Evolutionary conservation across 2,888 invertebrate genomes (phyloP), one percentile per base, ranked within the genome.

Genomic region (Acrobasis repandana): DNA sequence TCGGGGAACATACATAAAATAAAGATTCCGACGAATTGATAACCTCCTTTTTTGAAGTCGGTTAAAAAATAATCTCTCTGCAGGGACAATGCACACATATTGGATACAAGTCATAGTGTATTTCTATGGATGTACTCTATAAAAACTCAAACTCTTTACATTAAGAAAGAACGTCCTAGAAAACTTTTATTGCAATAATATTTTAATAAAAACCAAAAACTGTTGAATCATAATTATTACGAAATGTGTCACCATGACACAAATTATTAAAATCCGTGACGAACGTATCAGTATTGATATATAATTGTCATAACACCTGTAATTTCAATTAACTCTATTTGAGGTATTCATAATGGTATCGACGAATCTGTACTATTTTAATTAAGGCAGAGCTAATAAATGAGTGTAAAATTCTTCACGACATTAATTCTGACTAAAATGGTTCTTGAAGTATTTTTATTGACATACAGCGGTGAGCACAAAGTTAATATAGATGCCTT

Each of bases 391-490:
- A 57, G 16, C 34, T 48, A 63, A 62, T 58, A 58, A 61, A 49
- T 61, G 52, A 54, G 57, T 64, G 67, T 66, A 58, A 69, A 70
- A 69, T 64, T 67, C 71, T 66, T 63, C 61, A 68, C 67, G 67
- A 71, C 14, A 20, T 28, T 20, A 43, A 75, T 6, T 70, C 67
- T 71, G 63, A 65, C 72, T 70, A 71, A 43, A 77, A 76, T 81
- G 74, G 72, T 72, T 72, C 63, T 65, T 67, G 60, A 72, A 72
- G 75, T 77, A 77, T 80, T 80, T 82, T 78, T 81, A 78, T 80
- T 75, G 70, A 64, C 74, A 68, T 72, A 67, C 65, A 64, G 69
- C 72, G 68, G 71, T 67, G 60, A 63, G 65, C 65, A 67, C 69
- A n/a, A 43, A 43, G 28, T 5, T 28, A 28, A 28, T 28, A 28